These are phyloP conservation scores for Myiozetetes cayanensis DNA, from an alignment of 2,113 vertebrate genomes.

Conservation along the genomic window DNA sequence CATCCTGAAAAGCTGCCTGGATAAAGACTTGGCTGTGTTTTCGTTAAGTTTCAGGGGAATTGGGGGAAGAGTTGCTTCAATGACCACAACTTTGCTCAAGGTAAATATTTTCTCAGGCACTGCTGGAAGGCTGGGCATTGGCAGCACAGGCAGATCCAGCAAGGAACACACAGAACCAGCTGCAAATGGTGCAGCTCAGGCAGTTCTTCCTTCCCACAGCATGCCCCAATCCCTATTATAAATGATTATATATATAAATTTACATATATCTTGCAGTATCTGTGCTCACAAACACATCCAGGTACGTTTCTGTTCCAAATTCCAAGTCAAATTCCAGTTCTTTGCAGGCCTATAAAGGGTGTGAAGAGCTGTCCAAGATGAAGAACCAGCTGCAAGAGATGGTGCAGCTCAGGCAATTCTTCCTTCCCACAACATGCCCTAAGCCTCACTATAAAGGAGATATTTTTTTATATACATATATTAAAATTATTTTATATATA, in stretches of 20 bases:
- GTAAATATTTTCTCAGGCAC: not conserved
- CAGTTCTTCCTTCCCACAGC: fast-evolving
- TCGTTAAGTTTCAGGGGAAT: fast-evolving
- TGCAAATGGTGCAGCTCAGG: not conserved
- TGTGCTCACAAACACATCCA: not conserved
- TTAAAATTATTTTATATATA: not conserved
- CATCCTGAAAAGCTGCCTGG: not conserved
- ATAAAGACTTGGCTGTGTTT: not conserved
- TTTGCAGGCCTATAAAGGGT: no score
- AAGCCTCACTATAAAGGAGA: not conserved
- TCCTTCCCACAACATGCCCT: not conserved
- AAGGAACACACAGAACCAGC: fast-evolving
- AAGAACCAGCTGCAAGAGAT: not conserved
- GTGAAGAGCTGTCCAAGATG: no score
- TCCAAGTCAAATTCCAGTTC: not conserved
- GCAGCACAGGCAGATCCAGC: not conserved
- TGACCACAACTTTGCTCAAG: not conserved
- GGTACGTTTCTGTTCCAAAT: not conserved
- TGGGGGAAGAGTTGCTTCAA: not conserved
- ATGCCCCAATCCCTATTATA: not conserved
- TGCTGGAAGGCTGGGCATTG: fast-evolving
- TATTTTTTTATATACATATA: not conserved
- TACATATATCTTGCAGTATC: not conserved
- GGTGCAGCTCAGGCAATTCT: fast-evolving
- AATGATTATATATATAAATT: no score